Conservation (phyloP, 2,113 vertebrate species). For the Barnardius zonarius region DNA sequence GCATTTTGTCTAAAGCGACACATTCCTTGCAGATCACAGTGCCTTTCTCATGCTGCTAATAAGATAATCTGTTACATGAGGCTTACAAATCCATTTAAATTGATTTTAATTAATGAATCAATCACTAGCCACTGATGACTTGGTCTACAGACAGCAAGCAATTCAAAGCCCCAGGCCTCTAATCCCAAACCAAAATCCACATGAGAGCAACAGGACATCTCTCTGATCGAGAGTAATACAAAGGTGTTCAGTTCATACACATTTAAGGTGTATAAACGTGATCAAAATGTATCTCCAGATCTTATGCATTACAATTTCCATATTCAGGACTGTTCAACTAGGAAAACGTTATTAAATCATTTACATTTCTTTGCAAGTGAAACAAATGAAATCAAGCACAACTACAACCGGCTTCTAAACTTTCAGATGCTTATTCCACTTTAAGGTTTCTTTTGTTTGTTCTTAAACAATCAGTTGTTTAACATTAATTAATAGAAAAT, state of each 20-base stretch:
- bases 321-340: neutral
- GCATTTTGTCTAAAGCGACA: conserved; percentile 49
- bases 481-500: conserved; percentile 20
- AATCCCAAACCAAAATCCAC: conserved; percentile 67
- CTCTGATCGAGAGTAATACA: conserved; percentile 45
- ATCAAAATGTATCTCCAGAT: conserved; percentile 39
- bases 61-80: conserved; percentile 78
- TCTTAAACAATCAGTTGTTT: neutral
- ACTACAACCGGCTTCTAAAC: neutral
- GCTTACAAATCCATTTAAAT: conserved; percentile 81
- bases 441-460: neutral
- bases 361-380: conserved; percentile 28
- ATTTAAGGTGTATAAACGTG: neutral
- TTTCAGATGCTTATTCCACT: neutral
- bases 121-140: conserved; percentile 70
- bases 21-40: conserved; percentile 70
- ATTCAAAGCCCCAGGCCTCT: conserved; percentile 66
- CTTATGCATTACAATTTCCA: neutral
- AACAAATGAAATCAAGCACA: neutral
- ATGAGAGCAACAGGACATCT: conserved; percentile 64
- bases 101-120: conserved; percentile 83
- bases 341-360: conserved; percentile 30
- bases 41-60: conserved; percentile 70
- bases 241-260: conserved; percentile 44
- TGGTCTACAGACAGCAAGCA: conserved; percentile 59